Evolutionary conservation across 2,797 vertebrate genomes (phyloP).

Genomic region (Muscicapa striata): DNA sequence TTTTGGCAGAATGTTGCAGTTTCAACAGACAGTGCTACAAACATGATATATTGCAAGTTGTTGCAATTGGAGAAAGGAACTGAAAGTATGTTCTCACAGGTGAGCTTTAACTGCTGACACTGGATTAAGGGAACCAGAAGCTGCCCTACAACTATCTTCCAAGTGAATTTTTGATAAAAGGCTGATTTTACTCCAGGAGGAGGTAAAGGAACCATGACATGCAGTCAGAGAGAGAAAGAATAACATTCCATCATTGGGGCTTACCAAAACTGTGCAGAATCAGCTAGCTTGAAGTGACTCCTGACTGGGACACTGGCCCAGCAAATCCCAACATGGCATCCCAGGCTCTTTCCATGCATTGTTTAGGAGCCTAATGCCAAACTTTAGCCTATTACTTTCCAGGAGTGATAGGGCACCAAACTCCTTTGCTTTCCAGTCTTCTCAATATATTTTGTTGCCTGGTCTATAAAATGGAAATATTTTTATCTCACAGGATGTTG

Average conservation of each 20-base stretch:
- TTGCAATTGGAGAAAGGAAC: not conserved
- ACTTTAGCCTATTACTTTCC: not conserved
- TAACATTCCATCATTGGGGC: not conserved
- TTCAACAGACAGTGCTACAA: not conserved
- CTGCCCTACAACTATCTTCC: not conserved
- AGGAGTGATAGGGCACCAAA: not conserved
- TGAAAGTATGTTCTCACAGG: not conserved
- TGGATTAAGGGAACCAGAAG: not conserved
- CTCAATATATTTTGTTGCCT: not conserved
- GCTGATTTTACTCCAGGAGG: not conserved
- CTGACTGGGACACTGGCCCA: not conserved
- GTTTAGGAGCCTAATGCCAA: not conserved
- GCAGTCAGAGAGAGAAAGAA: not conserved
- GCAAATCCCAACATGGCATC: fast-evolving
- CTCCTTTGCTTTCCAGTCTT: not conserved
- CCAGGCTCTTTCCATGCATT: not conserved
- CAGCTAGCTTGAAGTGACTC: not conserved
- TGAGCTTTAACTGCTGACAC: not conserved
- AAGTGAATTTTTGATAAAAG: not conserved
- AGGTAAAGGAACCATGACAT: not conserved
- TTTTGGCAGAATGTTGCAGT: not conserved
- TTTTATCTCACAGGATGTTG: not conserved
- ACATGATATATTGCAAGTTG: not conserved
- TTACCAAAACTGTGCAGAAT: not conserved
- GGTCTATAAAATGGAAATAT: not conserved